Percentiles rank a stretch among this genome's conserved stretches.
These are phyloP conservation scores for Apocheima hispidaria DNA, from an alignment of 2,888 invertebrate species.

Conservation along the genomic window DNA sequence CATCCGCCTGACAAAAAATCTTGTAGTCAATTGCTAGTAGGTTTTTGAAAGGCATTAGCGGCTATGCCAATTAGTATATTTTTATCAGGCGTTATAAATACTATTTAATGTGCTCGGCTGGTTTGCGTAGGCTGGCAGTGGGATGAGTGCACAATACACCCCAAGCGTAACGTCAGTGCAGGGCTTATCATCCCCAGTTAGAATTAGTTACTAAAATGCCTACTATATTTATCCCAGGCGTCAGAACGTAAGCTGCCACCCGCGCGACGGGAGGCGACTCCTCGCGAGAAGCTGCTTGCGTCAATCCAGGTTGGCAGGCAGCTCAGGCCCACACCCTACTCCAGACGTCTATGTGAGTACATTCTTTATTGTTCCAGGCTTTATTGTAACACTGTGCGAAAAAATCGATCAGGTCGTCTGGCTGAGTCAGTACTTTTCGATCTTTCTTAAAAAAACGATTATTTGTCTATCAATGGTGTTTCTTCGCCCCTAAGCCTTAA, in stretches of 20 bases:
- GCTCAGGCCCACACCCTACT: constrained; percentile 87
- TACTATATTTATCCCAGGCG: constrained; percentile 81
- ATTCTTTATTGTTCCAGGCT: background rate
- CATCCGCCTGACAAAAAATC: background rate
- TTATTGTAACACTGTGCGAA: background rate
- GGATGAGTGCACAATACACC: too few relatives aligned
- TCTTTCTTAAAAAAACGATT: too few relatives aligned
- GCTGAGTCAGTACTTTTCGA: too few relatives aligned
- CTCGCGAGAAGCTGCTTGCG: constrained; percentile 94
- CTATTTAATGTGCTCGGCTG: too few relatives aligned
- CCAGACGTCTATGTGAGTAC: constrained; percentile 85
- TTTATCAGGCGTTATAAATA: constrained; percentile 75
- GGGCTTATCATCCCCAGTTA: too few relatives aligned
- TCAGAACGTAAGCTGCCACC: constrained; percentile 94
- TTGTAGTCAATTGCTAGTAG: background rate
- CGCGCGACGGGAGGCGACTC: constrained; percentile 89
- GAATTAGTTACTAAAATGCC: background rate
- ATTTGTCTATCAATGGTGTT: too few relatives aligned
- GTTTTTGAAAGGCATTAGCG: background rate
- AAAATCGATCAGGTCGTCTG: too few relatives aligned
- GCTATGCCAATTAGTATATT: constrained; percentile 17
- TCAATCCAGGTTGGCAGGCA: constrained; percentile 92
- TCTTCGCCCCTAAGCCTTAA: background rate
- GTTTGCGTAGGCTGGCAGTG: too few relatives aligned
- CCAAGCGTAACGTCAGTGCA: too few relatives aligned